phyloP scores from a whole-genome alignment of 2,797 vertebrate species.

The Denticeps clupeoides region DNA sequence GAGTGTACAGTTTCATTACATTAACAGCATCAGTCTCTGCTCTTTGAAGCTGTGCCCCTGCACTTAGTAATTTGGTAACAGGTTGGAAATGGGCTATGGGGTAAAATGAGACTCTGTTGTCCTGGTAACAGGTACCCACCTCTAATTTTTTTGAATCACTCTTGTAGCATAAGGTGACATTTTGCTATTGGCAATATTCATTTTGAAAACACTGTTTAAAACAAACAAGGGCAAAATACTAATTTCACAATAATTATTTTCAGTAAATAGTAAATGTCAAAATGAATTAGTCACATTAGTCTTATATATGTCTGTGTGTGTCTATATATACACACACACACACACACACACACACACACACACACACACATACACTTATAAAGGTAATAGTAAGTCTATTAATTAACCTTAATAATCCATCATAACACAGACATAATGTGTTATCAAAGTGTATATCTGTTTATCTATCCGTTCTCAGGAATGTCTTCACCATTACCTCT shows the following conservation, averaged over 20 bases:
- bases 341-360: no score
- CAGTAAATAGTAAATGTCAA: no score
- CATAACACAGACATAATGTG: no score
- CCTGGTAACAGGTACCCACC: slow-evolving; percentile 67
- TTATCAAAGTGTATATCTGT: no score
- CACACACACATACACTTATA: no score
- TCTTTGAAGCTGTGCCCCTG: slow-evolving; percentile 70
- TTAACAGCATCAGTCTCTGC: slow-evolving; percentile 68
- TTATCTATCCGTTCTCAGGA: no score
- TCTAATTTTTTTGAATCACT: slow-evolving; percentile 59
- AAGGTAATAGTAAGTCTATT: no score
- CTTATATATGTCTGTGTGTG: no score
- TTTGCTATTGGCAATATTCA: slow-evolving; percentile 38
- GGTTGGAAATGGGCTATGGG: slow-evolving; percentile 81
- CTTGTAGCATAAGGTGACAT: slow-evolving; percentile 54
- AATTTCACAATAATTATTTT: no score
- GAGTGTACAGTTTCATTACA: slow-evolving; percentile 77
- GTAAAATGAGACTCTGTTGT: slow-evolving; percentile 85
- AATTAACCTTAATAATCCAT: no score
- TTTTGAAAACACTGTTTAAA: neutral
- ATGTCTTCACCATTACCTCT: slow-evolving; percentile 11
- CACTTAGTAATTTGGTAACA: slow-evolving; percentile 86
- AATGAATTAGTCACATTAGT: no score
- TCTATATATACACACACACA: no score
- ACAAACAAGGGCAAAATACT: neutral